phyloP scores from a whole-genome alignment of 1,140 invertebrate genomes.

The Dryas iulia region DNA sequence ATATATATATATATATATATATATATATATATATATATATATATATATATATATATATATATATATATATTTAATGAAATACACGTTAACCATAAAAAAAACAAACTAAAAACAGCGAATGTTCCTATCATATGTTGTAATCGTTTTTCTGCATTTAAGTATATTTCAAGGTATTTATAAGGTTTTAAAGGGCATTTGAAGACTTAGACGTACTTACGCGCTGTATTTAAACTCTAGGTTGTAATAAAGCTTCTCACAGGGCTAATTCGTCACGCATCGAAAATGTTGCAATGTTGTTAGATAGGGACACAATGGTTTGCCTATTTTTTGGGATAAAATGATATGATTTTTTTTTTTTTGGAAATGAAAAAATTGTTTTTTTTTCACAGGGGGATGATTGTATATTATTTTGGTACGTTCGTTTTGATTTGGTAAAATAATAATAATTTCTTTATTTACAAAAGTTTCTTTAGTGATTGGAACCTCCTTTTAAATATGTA shows the following conservation, averaged over 20 bases:
- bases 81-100: too few relatives aligned
- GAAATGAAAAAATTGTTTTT: neutral
- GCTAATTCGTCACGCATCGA: constrained; percentile 15
- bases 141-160: too few relatives aligned
- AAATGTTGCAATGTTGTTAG: constrained; percentile 23
- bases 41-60: neutral
- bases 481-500: too few relatives aligned
- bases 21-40: too few relatives aligned
- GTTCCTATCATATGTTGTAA: too few relatives aligned
- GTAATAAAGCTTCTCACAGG: constrained; percentile 11
- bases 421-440: too few relatives aligned
- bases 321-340: neutral
- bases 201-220: neutral
- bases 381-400: too few relatives aligned
- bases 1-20: too few relatives aligned
- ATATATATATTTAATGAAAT: neutral
- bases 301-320: constrained; percentile 11
- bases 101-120: too few relatives aligned
- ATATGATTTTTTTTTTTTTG: neutral
- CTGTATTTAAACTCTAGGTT: neutral
- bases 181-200: neutral
- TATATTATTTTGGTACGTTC: too few relatives aligned
- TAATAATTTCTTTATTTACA: too few relatives aligned
- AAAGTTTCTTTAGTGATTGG: too few relatives aligned
- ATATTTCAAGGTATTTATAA: neutral